phyloP scores from a whole-genome alignment of 2,797 vertebrate species.

The Sarcoramphus papa region DNA sequence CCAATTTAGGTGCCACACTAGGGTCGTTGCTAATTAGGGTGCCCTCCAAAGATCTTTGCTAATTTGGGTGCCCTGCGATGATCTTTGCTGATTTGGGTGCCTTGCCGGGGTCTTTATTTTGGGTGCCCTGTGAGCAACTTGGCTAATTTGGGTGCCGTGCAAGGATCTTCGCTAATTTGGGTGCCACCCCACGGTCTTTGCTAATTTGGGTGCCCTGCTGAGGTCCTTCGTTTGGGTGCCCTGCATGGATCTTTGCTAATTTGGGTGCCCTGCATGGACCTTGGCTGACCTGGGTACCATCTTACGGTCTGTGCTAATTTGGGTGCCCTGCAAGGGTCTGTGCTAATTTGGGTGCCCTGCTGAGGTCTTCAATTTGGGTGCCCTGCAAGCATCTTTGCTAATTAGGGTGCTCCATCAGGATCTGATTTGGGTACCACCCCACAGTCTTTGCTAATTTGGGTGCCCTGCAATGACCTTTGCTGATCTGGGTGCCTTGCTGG shows the following conservation, averaged over 20 bases:
- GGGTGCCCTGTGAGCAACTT: neutral
- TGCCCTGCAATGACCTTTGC: too few relatives aligned
- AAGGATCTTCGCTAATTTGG: neutral
- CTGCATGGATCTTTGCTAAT: rapidly evolving
- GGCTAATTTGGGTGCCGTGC: neutral
- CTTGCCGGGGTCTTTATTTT: neutral
- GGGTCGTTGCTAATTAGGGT: neutral
- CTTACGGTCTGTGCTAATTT: neutral
- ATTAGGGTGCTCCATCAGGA: neutral
- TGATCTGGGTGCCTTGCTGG: too few relatives aligned
- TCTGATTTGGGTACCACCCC: neutral
- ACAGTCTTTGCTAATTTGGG: neutral
- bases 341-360: neutral
- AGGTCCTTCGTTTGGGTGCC: neutral
- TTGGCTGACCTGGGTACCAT: neutral
- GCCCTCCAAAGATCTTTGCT: neutral
- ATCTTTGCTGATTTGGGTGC: too few relatives aligned
- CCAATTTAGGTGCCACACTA: neutral
- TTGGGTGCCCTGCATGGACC: neutral
- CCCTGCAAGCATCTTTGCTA: neutral
- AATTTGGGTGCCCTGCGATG: neutral
- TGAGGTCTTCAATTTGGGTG: neutral
- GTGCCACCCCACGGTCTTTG: too few relatives aligned
- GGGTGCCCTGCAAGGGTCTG: too few relatives aligned
- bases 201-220: neutral